Conservation (phyloP, 1,140 invertebrate species). For the Schlechtendalia chinensis region DNA sequence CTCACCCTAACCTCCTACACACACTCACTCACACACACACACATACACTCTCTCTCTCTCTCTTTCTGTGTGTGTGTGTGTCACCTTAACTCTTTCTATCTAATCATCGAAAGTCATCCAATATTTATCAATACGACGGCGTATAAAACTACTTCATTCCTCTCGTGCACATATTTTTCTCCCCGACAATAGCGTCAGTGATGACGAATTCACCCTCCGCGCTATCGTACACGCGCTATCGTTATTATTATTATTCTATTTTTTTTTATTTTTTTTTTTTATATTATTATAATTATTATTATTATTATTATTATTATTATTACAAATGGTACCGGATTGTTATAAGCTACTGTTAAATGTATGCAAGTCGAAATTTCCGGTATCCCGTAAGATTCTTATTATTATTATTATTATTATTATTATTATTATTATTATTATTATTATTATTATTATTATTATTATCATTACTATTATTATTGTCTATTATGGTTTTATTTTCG, state of each 20-base stretch:
- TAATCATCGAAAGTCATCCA: background rate
- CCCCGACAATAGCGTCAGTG: too few relatives aligned
- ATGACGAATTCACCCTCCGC: too few relatives aligned
- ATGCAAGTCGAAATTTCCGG: too few relatives aligned
- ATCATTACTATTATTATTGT: slow-evolving; percentile 25
- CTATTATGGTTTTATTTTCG: slow-evolving; percentile 16
- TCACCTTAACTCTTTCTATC: too few relatives aligned
- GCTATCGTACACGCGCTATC: too few relatives aligned
- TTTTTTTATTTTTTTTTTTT: slow-evolving; percentile 2
- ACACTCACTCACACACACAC: too few relatives aligned
- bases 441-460: too few relatives aligned
- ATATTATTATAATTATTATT: slow-evolving; percentile 23
- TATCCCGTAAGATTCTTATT: background rate
- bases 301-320: background rate
- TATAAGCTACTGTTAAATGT: background rate
- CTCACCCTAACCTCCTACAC: background rate
- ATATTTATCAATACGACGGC: background rate
- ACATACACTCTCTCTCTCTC: too few relatives aligned
- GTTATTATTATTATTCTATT: slow-evolving; percentile 21
- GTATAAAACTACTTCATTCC: background rate
- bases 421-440: too few relatives aligned
- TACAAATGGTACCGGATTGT: background rate
- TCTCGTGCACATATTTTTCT: background rate
- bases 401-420: background rate
- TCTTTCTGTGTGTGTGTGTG: too few relatives aligned